phyloP scores from a whole-genome alignment of 2,113 vertebrate species.

The Dicaeum eximium region DNA sequence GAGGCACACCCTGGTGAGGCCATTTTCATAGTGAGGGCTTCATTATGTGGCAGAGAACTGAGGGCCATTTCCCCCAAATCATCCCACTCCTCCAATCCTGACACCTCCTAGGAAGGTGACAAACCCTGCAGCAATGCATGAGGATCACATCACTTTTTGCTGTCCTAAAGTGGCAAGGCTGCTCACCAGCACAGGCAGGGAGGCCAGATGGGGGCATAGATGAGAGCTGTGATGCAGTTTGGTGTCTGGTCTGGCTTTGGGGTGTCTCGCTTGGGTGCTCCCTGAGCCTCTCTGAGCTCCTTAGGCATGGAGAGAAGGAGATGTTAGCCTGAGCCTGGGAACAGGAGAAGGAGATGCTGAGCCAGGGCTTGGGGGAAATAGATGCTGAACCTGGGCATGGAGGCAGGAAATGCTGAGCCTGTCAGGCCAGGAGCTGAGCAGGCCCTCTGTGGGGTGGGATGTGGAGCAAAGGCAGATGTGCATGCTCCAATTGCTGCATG shows the following conservation, averaged over 20 bases:
- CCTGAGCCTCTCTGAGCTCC: not conserved
- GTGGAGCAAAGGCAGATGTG: not conserved
- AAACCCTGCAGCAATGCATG: not conserved
- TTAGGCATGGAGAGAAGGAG: not conserved
- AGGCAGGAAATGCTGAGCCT: not conserved
- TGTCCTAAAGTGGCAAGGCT: not conserved
- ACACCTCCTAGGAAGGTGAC: not conserved
- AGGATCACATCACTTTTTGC: not conserved
- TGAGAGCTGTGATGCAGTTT: not conserved
- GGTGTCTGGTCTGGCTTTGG: not conserved
- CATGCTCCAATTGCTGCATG: not conserved
- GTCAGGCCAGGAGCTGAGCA: not conserved
- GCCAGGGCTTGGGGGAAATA: not conserved
- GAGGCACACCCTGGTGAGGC: fast-evolving
- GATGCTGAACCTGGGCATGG: not conserved
- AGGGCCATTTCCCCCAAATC: not conserved
- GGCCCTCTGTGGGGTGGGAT: not conserved
- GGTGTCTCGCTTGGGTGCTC: fast-evolving
- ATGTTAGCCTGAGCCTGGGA: not conserved
- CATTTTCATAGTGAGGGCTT: not conserved
- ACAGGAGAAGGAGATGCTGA: not conserved
- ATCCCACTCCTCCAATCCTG: fast-evolving
- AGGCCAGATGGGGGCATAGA: fast-evolving
- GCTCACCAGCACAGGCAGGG: fast-evolving
- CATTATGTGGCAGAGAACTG: not conserved